A percentile compares a stretch with the other conserved stretches of the same genome.
These are phyloP conservation scores for Mercenaria mercenaria DNA, from an alignment of 1,140 invertebrate species.

Conservation along the genomic window DNA sequence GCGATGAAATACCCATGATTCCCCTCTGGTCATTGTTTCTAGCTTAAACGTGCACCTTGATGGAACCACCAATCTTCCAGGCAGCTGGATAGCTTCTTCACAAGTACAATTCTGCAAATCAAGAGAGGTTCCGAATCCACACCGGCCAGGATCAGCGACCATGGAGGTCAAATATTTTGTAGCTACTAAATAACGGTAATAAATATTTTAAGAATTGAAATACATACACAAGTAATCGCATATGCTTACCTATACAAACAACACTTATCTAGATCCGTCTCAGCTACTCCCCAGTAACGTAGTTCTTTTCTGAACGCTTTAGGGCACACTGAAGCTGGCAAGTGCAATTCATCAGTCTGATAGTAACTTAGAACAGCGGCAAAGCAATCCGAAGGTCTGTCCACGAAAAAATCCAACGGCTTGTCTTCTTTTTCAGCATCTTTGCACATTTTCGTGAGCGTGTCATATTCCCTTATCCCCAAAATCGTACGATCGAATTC, in stretches of 20 bases:
- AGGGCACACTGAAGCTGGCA: constrained; percentile 73
- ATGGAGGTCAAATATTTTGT: no score
- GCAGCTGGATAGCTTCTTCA: no score
- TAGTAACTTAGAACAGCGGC: constrained; percentile 74
- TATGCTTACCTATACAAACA: constrained; percentile 73
- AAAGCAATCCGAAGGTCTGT: constrained; percentile 67
- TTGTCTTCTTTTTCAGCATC: not conserved
- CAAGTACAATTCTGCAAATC: no score
- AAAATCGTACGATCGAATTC: constrained; percentile 37
- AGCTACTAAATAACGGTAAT: no score
- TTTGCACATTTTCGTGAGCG: constrained; percentile 10
- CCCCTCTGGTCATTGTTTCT: no score
- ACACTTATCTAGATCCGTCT: constrained; percentile 72
- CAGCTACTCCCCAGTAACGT: constrained; percentile 76
- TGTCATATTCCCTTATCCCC: not conserved
- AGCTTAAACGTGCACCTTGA: no score
- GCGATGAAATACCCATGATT: no score
- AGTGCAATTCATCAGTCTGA: constrained; percentile 76
- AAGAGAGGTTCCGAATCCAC: no score
- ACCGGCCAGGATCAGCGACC: no score
- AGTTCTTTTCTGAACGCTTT: constrained; percentile 74
- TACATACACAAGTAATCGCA: no score
- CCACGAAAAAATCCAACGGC: constrained; percentile 27
- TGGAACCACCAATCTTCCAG: no score
- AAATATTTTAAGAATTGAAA: no score